phyloP scores from a whole-genome alignment of 2,888 invertebrate species.

The Patella caerulea region DNA sequence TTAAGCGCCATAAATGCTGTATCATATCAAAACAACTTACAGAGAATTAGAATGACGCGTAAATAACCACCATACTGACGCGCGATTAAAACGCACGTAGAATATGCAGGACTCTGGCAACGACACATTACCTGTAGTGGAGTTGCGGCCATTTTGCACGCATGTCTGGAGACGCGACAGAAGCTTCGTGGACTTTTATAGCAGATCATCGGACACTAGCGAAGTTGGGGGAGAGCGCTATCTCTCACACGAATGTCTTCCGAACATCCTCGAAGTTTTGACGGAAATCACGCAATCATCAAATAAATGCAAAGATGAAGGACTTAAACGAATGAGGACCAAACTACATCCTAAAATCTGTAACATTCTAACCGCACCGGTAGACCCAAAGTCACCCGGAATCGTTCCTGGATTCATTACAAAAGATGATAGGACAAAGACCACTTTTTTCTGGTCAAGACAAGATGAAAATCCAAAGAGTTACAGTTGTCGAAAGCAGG shows the following conservation, averaged over 20 bases:
- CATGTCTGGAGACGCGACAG: slow-evolving; percentile 61
- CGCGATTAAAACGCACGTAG: no score
- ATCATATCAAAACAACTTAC: no score
- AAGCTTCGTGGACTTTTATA: slow-evolving; percentile 55
- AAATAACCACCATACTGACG: no score
- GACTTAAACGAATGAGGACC: neutral
- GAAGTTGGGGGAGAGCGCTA: neutral
- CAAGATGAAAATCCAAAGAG: slow-evolving; percentile 39
- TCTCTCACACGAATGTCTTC: slow-evolving; percentile 8
- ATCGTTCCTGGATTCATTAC: slow-evolving; percentile 59
- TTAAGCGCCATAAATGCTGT: no score
- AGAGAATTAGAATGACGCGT: no score
- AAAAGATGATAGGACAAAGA: slow-evolving; percentile 51
- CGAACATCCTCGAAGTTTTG: slow-evolving; percentile 12
- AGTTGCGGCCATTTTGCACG: slow-evolving; percentile 56
- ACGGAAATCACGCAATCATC: slow-evolving; percentile 19
- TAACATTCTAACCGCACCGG: slow-evolving; percentile 14
- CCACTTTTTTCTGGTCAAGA: slow-evolving; percentile 47
- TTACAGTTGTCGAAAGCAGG: slow-evolving; percentile 4
- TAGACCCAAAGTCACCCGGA: slow-evolving; percentile 37
- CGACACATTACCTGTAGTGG: slow-evolving; percentile 50
- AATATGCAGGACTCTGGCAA: neutral
- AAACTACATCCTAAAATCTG: neutral
- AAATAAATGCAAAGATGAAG: neutral
- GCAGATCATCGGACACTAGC: slow-evolving; percentile 18